Evolutionary conservation across 2,888 invertebrate species (phyloP).

Genomic region (Actias luna): DNA sequence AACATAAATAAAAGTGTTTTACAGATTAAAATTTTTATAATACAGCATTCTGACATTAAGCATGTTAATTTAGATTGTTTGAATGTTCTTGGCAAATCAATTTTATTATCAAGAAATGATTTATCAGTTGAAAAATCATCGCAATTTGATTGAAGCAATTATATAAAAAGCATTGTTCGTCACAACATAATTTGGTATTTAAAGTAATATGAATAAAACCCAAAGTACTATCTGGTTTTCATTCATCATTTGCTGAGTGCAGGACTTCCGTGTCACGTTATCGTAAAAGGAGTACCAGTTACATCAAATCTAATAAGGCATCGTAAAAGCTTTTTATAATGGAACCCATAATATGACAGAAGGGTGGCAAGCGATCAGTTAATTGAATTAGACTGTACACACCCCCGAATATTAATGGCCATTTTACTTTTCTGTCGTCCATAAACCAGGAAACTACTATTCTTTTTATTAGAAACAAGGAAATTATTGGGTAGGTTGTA

Average conservation of each 20-base stretch:
- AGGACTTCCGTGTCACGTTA: conserved; percentile 31
- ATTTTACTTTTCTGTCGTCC: background rate
- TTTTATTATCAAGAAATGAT: background rate
- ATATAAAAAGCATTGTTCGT: no score
- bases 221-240: conserved; percentile 1
- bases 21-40: no score
- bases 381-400: conserved; percentile 46
- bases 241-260: conserved; percentile 9
- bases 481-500: background rate
- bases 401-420: conserved; percentile 27
- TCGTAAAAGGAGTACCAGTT: conserved; percentile 25
- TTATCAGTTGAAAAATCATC: background rate
- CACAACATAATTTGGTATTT: background rate
- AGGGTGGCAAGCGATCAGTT: conserved; percentile 41
- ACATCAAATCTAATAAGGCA: conserved; percentile 29
- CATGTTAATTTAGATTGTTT: background rate
- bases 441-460: background rate
- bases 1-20: no score
- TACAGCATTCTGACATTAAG: no score
- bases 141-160: background rate
- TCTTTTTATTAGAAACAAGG: background rate
- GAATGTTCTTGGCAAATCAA: background rate
- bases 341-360: conserved; percentile 25
- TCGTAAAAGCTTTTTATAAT: conserved; percentile 32
- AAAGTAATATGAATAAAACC: background rate